Percentiles rank a stretch among this genome's conserved stretches.
Conservation (phyloP, 2,797 vertebrate species). For the Phataginus tricuspis region DNA sequence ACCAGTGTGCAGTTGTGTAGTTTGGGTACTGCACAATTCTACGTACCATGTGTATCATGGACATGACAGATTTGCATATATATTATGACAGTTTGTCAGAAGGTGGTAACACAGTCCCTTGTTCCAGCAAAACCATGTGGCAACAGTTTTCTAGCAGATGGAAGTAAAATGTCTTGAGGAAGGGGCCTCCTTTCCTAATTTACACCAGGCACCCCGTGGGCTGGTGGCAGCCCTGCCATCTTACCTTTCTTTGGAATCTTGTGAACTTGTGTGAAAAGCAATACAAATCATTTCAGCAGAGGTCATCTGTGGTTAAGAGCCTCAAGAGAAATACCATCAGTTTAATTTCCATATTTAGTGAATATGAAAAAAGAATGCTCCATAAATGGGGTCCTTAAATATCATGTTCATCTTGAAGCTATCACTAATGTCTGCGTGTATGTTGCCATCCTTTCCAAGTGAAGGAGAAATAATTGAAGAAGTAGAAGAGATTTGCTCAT, state of each 20-base stretch:
- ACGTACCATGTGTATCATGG: neutral
- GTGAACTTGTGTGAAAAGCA: neutral
- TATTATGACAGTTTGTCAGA: neutral
- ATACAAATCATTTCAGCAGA: neutral
- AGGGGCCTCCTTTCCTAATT: neutral
- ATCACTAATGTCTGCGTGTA: neutral
- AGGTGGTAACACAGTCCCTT: neutral
- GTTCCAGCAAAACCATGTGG: neutral
- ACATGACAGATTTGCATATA: neutral
- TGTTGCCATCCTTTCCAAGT: neutral
- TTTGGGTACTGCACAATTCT: neutral
- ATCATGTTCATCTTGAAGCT: constrained; percentile 10
- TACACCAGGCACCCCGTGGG: neutral
- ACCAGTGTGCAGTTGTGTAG: neutral
- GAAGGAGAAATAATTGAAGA: neutral
- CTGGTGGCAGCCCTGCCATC: neutral
- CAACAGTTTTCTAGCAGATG: neutral
- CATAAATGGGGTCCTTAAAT: neutral
- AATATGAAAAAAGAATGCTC: neutral
- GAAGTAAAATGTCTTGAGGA: neutral
- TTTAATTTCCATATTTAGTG: constrained; percentile 27
- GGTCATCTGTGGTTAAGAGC: neutral
- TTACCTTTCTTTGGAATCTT: neutral
- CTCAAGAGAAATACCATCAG: neutral
- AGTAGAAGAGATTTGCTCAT: neutral